Base-by-base conservation (phyloP, 2,888 invertebrate species). In the Phragmatobia fuliginosa region DNA sequence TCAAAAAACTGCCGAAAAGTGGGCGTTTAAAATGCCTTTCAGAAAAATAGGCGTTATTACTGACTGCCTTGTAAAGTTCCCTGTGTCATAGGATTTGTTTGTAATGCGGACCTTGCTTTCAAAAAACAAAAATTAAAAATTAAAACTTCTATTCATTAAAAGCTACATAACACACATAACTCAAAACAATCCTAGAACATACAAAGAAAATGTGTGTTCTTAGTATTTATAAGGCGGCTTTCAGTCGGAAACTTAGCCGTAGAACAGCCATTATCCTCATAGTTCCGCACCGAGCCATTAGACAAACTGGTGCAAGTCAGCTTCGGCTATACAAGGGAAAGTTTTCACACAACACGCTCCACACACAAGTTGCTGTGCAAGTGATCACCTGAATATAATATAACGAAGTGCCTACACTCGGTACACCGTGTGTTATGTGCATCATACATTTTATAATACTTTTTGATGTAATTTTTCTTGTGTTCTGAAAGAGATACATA, bases 261-360 rank as follows among this genome's bases (percentile, higher is more conserved):
- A 56, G 38, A 58, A 65, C 38, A 58, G 11, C 65, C 56, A 58
- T 65, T 58, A 65, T 21, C 38, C 65, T 31, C 56, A 65, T 31
- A 65, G 25, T 58, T 38, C 25, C 38, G 36, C 36, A 65, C 36
- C 18, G 41, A 65, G 58, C 58, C 65, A 58, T 65, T 58, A 65
- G 58, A 38, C 64, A 25, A 49, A 64, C 62, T 62, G 45, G 52
- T 56, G 56, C 25, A 38, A 65, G 65, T 58, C 65, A 58, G 11
- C 45, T 21, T 28, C 28, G n/a, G 45, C 36, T 25, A 18, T 25
- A 56, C 56, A 65, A 36, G 25, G 49, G 2, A 65, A 65, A 65
- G 52, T 65, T 65, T 64, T 32, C 63, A 58, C 28, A 65, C 65
- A 65, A 58, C 56, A 58, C 11, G 56, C 25, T n/a, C 38, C 31